Conservation (phyloP, 2,888 invertebrate genomes). For the Pandemis cinnamomeana region DNA sequence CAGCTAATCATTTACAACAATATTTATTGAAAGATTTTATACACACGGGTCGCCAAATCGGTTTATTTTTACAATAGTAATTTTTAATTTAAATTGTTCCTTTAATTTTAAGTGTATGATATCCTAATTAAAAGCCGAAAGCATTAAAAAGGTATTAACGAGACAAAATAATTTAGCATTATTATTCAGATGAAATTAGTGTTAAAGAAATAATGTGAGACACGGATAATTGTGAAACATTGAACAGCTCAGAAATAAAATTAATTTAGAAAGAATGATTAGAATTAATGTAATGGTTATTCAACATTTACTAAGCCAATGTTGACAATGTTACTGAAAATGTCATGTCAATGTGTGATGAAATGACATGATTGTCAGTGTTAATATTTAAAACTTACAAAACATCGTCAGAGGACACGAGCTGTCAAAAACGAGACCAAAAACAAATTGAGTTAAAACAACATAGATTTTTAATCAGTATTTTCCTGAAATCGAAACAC, state of each 20-base stretch:
- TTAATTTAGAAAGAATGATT: conserved; percentile 6
- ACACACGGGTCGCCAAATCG: too few relatives aligned
- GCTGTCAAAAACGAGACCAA: conserved; percentile 29
- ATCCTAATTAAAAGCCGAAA: too few relatives aligned
- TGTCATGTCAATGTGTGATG: conserved; percentile 23
- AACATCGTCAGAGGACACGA: not conserved
- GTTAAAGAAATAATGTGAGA: not conserved
- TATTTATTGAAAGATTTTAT: too few relatives aligned
- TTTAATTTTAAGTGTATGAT: too few relatives aligned
- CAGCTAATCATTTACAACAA: too few relatives aligned
- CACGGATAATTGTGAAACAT: conserved; percentile 7
- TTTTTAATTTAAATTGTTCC: too few relatives aligned
- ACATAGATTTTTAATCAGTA: not conserved
- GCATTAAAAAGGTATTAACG: too few relatives aligned
- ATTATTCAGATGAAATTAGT: not conserved
- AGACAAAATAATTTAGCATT: not conserved
- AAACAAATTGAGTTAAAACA: conserved; percentile 18
- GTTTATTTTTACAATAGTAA: too few relatives aligned
- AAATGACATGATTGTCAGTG: conserved; percentile 27
- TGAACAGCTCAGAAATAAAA: not conserved
- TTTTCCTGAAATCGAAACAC: not conserved
- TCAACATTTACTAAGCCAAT: conserved; percentile 20
- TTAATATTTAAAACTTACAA: conserved; percentile 43
- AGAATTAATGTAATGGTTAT: conserved; percentile 2
- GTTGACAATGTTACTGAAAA: conserved; percentile 3